phyloP scores from a whole-genome alignment of 2,797 vertebrate species.

The Microchirus variegatus region DNA sequence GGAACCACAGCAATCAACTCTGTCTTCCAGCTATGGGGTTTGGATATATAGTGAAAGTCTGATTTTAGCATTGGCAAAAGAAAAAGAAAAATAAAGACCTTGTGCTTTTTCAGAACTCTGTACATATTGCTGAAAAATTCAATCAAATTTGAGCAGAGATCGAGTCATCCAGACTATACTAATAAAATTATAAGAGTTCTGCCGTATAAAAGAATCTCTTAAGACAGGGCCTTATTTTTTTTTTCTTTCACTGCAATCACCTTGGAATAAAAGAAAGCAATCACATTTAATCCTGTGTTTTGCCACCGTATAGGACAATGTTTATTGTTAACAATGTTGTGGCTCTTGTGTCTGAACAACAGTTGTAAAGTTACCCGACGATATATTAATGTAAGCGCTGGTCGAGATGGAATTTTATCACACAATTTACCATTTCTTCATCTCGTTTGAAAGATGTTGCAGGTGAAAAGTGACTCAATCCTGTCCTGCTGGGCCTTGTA shows the following conservation, averaged over 20 bases:
- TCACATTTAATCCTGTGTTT: neutral
- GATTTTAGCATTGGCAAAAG: no score
- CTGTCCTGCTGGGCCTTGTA: constrained; percentile 43
- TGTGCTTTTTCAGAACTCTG: no score
- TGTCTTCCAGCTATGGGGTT: no score
- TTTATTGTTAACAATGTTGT: neutral
- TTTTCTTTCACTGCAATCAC: neutral
- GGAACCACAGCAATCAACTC: no score
- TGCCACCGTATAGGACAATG: neutral
- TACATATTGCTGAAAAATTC: no score
- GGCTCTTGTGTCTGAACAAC: neutral
- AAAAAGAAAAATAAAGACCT: no score
- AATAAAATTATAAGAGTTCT: neutral
- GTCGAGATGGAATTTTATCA: constrained; percentile 11
- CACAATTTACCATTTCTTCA: constrained; percentile 18
- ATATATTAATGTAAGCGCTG: constrained; percentile 2
- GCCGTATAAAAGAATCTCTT: neutral
- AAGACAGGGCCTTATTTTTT: neutral
- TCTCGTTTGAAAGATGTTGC: constrained; percentile 36
- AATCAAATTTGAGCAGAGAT: neutral
- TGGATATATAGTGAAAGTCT: no score
- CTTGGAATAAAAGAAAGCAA: neutral
- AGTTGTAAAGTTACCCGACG: neutral
- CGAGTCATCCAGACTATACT: neutral
- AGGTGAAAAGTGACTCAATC: constrained; percentile 24